Evolutionary conservation across 2,113 vertebrate species (phyloP), one percentile per base, ranked within the genome.

Genomic region (Alethe castanea): DNA sequence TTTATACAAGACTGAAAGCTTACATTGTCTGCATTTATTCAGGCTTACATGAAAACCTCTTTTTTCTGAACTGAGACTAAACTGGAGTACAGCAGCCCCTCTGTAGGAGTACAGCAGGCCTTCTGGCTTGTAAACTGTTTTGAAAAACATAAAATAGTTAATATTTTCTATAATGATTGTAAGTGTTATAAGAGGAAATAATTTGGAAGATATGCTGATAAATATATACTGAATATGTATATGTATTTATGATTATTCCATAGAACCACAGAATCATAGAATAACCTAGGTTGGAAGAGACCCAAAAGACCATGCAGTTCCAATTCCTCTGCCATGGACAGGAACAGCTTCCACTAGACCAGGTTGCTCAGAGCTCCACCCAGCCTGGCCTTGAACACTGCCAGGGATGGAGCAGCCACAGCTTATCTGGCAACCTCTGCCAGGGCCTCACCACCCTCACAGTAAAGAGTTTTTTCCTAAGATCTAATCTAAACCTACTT

Each of bases 21-120:
- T 8, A 3, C 20, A 44, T 91, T 54, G 9, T 66, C 81, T 86
- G 20, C 40, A 56, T 56, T 60, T 81, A n/a, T 19, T 86, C 15
- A 11, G 33, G 40, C 25, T 90, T n/a, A 76, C 14, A 26, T 22
- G 50, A 59, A 42, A 8, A 38, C 26, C 1, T 0, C 0, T 8
- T 74, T 80, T 62, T 84, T 71, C 33, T 54, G 57, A 90, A 62
- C 25, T 1, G 0, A 72, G 19, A 33, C 29, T 88, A 80, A 65
- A 69, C 0, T 54, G 64, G 29, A 23, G 20, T 42, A 67, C 3
- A 67, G 7, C 35, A 81, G 56, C 52, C 25, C 40, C 11, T 66
- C 24, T 2, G 0, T 0, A 81, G 61, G 29, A 31, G 14, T 38
- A 50, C 2, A 60, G 11, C 61, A 85, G 86, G 53, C 28, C 42